Percentiles rank a stretch among this genome's conserved stretches.
These are phyloP conservation scores for Ametastegia equiseti DNA, from an alignment of 2,888 invertebrate species.

Conservation along the genomic window DNA sequence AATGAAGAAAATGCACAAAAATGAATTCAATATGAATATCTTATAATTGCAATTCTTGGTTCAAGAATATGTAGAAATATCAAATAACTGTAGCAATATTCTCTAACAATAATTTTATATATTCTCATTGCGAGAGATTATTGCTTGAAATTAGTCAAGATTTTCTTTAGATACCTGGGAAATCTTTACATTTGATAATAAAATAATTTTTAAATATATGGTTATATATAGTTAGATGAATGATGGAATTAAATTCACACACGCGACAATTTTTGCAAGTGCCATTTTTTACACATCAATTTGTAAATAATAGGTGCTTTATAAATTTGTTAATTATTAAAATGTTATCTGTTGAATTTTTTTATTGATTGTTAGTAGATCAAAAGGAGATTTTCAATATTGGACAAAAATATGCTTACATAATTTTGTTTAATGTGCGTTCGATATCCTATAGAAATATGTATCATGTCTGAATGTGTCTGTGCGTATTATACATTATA, in stretches of 20 bases:
- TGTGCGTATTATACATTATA: background rate
- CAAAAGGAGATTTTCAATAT: background rate
- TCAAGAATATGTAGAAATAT: constrained; percentile 30
- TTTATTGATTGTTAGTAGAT: constrained; percentile 35
- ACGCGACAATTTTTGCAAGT: constrained; percentile 46
- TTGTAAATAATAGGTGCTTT: constrained; percentile 41
- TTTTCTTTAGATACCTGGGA: constrained; percentile 18
- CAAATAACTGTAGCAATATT: constrained; percentile 33
- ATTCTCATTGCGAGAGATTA: constrained; percentile 17
- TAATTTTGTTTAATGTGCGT: constrained; percentile 25
- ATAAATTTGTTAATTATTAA: constrained; percentile 31
- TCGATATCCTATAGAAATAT: constrained; percentile 15
- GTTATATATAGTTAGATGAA: constrained; percentile 28
- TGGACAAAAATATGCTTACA: constrained; percentile 25
- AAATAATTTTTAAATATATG: constrained; percentile 35
- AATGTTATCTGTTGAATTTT: constrained; percentile 31
- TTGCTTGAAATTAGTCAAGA: constrained; percentile 28
- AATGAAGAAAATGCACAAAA: constrained; percentile 40
- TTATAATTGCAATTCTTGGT: constrained; percentile 29
- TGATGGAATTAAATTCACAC: constrained; percentile 43
- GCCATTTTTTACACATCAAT: constrained; percentile 40
- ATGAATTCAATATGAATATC: constrained; percentile 23
- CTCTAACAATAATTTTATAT: background rate
- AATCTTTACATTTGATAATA: constrained; percentile 34
- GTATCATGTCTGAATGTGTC: background rate